These are phyloP conservation scores for Leuciscus idus DNA, from an alignment of 2,113 vertebrate genomes.

Conservation along the genomic window DNA sequence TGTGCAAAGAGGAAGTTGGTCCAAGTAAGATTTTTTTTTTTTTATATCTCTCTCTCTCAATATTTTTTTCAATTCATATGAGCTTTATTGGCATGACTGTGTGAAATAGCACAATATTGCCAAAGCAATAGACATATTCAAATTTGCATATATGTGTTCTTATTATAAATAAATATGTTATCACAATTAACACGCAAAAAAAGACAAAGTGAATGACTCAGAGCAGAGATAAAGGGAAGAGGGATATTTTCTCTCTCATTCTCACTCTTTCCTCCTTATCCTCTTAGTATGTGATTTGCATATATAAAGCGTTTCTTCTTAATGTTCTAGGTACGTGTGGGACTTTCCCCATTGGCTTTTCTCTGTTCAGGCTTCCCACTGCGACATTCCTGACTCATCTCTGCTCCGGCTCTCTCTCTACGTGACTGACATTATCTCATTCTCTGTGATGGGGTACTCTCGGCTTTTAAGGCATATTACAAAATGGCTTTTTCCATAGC, in stretches of 20 bases:
- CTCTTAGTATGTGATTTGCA: constrained; percentile 40
- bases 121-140: too few relatives aligned
- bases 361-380: neutral
- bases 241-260: neutral
- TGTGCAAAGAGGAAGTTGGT: too few relatives aligned
- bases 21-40: too few relatives aligned
- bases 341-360: neutral
- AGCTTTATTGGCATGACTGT: too few relatives aligned
- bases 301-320: constrained; percentile 26
- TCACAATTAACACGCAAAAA: too few relatives aligned
- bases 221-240: too few relatives aligned
- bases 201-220: too few relatives aligned
- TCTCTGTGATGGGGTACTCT: neutral
- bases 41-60: too few relatives aligned
- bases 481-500: neutral
- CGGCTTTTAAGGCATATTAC: neutral
- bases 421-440: neutral
- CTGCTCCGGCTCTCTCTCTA: neutral
- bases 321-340: constrained; percentile 32
- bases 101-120: too few relatives aligned
- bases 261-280: neutral
- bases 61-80: too few relatives aligned
- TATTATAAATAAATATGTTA: too few relatives aligned
- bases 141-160: too few relatives aligned
- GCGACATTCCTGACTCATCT: constrained; percentile 12